These are phyloP conservation scores for Pluvialis apricaria DNA, from an alignment of 2,113 vertebrate species.

Conservation along the genomic window DNA sequence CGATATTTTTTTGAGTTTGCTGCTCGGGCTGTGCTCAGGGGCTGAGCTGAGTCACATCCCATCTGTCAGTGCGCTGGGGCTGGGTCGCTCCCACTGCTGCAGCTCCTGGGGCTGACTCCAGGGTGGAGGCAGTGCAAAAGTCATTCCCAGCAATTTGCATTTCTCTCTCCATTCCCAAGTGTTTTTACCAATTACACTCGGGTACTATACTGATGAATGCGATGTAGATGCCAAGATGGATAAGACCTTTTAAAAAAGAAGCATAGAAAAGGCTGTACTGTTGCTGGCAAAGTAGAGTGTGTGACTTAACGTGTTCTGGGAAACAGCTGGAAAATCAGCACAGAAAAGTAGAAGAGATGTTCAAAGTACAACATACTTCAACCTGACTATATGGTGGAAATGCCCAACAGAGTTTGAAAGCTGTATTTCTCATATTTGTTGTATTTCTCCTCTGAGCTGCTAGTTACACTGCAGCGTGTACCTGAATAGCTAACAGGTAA, in stretches of 20 bases:
- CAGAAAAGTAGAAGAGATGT: not conserved
- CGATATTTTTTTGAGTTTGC: not conserved
- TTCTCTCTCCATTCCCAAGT: not conserved
- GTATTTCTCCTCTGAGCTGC: not conserved
- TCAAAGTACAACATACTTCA: not conserved
- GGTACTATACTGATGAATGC: not conserved
- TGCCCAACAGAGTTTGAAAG: not conserved
- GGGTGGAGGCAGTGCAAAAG: not conserved
- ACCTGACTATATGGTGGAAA: not conserved
- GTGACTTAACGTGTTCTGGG: not conserved
- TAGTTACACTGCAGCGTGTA: not conserved
- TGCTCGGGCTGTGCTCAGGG: not conserved
- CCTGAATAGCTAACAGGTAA: not conserved
- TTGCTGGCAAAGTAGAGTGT: not conserved
- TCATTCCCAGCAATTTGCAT: not conserved
- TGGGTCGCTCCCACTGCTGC: not conserved
- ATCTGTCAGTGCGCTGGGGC: fast-evolving
- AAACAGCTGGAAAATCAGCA: not conserved
- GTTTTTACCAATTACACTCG: not conserved
- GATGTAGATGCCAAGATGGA: not conserved
- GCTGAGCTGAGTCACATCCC: not conserved
- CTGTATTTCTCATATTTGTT: not conserved
- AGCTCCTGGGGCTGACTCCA: not conserved
- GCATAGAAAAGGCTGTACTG: not conserved
- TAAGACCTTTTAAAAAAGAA: not conserved